These are phyloP conservation scores for Catocala sponsa DNA, from an alignment of 2,888 invertebrate genomes.

Conservation along the genomic window DNA sequence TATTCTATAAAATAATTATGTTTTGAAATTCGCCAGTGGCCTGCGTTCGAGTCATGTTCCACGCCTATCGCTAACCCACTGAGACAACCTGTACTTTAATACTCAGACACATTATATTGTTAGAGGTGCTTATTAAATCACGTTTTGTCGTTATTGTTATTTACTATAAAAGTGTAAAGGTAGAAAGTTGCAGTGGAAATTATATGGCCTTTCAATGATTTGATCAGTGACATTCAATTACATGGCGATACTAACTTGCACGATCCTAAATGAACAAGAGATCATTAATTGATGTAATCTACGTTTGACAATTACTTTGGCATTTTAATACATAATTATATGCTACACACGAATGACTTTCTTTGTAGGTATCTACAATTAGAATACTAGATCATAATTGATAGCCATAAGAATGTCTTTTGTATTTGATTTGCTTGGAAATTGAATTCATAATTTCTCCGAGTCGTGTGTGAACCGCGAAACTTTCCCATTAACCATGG, in stretches of 20 bases:
- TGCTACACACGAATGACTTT: constrained; percentile 19
- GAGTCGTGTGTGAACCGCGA: constrained; percentile 60
- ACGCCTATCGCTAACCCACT: too few relatives aligned
- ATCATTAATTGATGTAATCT: neutral
- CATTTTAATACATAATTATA: constrained; percentile 26
- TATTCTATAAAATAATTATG: too few relatives aligned
- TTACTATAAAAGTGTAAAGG: neutral
- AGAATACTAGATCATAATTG: neutral
- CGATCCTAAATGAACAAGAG: constrained; percentile 1
- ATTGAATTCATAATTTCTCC: constrained; percentile 49
- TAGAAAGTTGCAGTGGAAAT: neutral
- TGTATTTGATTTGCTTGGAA: constrained; percentile 48
- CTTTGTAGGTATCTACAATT: constrained; percentile 7
- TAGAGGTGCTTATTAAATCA: neutral
- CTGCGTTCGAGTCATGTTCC: too few relatives aligned
- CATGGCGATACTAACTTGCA: constrained; percentile 15
- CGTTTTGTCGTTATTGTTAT: neutral
- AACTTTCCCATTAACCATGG: constrained; percentile 71
- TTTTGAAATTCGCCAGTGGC: too few relatives aligned
- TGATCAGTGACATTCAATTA: constrained; percentile 16
- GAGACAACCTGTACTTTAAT: too few relatives aligned
- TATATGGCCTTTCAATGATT: neutral
- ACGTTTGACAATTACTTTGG: constrained; percentile 14
- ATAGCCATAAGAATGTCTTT: constrained; percentile 22
- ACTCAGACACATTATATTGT: too few relatives aligned